Conservation (phyloP, 2,888 invertebrate species). For the Kuschelorhynchus macadamiae region DNA sequence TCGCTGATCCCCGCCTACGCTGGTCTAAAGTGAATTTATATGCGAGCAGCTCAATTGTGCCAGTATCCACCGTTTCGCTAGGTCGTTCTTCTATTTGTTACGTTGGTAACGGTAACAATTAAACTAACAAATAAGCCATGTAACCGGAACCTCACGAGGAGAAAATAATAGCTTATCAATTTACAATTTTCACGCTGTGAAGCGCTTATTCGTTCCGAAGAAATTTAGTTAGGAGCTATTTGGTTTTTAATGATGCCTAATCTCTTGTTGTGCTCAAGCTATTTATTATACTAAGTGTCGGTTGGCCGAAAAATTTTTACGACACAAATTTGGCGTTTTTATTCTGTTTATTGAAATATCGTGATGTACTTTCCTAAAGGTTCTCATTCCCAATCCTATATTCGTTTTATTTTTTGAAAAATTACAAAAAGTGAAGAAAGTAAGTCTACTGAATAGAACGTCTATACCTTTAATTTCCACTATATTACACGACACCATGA, state of each 20-base stretch:
- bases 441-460: too few relatives aligned
- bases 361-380: neutral
- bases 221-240: slow-evolving; percentile 4
- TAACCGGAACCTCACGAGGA: slow-evolving; percentile 46
- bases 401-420: too few relatives aligned
- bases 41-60: slow-evolving; percentile 26
- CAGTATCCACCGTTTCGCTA: slow-evolving; percentile 31
- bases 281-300: neutral
- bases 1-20: slow-evolving; percentile 18
- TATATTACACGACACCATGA: too few relatives aligned
- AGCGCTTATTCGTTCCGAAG: neutral
- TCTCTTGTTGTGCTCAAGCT: neutral
- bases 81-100: slow-evolving; percentile 39
- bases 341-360: neutral
- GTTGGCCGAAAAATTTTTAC: neutral
- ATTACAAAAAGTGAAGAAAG: too few relatives aligned
- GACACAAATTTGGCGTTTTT: neutral
- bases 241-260: slow-evolving; percentile 1
- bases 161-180: slow-evolving; percentile 49
- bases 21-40: slow-evolving; percentile 22
- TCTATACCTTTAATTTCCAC: too few relatives aligned
- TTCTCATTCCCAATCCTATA: too few relatives aligned
- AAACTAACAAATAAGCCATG: slow-evolving; percentile 51
- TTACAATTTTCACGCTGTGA: slow-evolving; percentile 46
- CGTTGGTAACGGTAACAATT: slow-evolving; percentile 51